phyloP scores from a whole-genome alignment of 2,888 invertebrate genomes.

The Sicus ferrugineus region DNA sequence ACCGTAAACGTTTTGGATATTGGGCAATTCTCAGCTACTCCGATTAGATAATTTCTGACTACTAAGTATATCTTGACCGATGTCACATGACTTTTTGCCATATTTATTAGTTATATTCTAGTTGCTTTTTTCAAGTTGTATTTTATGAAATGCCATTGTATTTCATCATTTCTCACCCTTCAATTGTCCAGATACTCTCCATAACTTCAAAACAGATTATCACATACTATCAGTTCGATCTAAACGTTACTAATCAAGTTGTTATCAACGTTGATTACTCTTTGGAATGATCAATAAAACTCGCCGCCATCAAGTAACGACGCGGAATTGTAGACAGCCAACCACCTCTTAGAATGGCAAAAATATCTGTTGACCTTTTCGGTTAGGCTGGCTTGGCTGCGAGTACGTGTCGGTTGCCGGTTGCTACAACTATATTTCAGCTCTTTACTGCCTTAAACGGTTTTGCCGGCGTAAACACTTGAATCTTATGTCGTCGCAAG shows the following conservation, averaged over 20 bases:
- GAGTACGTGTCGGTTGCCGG: background rate
- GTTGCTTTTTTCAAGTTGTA: too few species aligned
- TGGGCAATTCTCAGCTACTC: too few species aligned
- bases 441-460: slow-evolving; percentile 28
- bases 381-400: background rate
- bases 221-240: too few species aligned
- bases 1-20: too few species aligned
- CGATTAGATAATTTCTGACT: too few species aligned
- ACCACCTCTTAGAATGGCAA: background rate
- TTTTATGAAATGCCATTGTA: too few species aligned
- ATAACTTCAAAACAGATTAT: too few species aligned
- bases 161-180: too few species aligned
- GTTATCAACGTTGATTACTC: background rate
- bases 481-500: slow-evolving; percentile 17
- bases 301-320: background rate
- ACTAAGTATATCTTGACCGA: too few species aligned
- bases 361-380: slow-evolving; percentile 12
- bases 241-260: background rate
- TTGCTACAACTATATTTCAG: slow-evolving; percentile 18
- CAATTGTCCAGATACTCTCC: too few species aligned
- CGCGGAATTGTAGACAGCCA: background rate
- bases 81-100: too few species aligned
- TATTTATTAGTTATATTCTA: too few species aligned
- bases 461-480: slow-evolving; percentile 26
- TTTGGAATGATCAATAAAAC: slow-evolving; percentile 3